Evolutionary conservation across 2,113 vertebrate species (phyloP).

Genomic region (Chelonoidis abingdonii): DNA sequence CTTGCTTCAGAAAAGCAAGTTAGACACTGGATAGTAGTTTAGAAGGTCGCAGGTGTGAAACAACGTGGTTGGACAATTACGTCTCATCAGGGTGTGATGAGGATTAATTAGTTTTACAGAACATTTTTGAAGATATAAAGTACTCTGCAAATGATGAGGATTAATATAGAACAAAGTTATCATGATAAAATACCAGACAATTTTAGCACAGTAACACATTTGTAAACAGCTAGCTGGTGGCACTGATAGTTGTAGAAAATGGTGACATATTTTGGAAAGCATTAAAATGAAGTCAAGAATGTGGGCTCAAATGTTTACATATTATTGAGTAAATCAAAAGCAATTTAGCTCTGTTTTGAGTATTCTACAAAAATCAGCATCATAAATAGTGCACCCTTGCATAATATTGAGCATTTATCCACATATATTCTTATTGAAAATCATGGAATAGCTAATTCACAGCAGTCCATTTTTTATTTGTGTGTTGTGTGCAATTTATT

Average conservation of each 20-base stretch:
- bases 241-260: neutral
- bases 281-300: neutral
- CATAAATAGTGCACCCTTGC: neutral
- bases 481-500: constrained; percentile 31
- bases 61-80: neutral
- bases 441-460: constrained; percentile 27
- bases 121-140: neutral
- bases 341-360: neutral
- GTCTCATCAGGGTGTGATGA: neutral
- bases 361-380: neutral
- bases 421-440: constrained; percentile 15
- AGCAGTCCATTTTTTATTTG: neutral
- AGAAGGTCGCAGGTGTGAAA: neutral
- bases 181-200: neutral
- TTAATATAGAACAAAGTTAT: neutral
- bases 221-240: neutral
- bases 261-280: neutral
- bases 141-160: neutral
- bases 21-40: neutral
- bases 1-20: neutral
- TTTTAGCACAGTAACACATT: neutral
- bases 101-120: neutral
- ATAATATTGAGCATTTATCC: neutral
- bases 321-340: constrained; percentile 10
- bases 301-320: neutral